Evolutionary conservation across 2,797 vertebrate genomes (phyloP).

Genomic region (Heliangelus exortis): DNA sequence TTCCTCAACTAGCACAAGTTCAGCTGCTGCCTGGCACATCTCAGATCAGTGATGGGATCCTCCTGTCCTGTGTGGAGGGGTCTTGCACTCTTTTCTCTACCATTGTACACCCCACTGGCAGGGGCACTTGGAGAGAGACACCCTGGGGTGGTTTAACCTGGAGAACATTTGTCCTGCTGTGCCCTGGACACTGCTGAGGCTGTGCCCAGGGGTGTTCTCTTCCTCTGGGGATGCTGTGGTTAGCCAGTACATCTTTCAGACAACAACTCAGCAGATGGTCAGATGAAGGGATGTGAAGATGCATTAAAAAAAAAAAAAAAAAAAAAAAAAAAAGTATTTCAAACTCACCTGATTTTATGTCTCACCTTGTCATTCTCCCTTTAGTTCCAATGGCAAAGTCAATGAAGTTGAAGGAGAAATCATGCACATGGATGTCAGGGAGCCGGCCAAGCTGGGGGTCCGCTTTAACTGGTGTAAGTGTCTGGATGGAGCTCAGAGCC

Average conservation of each 20-base stretch:
- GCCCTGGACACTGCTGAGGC: not conserved
- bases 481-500: not conserved
- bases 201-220: accelerated
- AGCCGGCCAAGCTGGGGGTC: conserved; percentile 89
- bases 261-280: not conserved
- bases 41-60: not conserved
- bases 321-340: not conserved
- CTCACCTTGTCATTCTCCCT: not conserved
- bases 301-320: not conserved
- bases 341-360: not conserved
- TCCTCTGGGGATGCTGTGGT: not conserved
- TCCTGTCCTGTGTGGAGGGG: accelerated
- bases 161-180: accelerated
- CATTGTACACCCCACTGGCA: accelerated
- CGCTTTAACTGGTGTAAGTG: conserved; percentile 89
- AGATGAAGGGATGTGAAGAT: not conserved
- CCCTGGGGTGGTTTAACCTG: not conserved
- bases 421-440: conserved; percentile 80
- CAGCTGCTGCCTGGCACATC: not conserved
- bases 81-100: not conserved
- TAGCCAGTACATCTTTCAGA: not conserved
- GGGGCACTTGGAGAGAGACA: not conserved
- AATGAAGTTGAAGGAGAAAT: conserved; percentile 84
- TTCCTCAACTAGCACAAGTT: not conserved
- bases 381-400: conserved; percentile 83